Base-by-base conservation (phyloP, 2,888 invertebrate species). In the Chorisops tibialis region DNA sequence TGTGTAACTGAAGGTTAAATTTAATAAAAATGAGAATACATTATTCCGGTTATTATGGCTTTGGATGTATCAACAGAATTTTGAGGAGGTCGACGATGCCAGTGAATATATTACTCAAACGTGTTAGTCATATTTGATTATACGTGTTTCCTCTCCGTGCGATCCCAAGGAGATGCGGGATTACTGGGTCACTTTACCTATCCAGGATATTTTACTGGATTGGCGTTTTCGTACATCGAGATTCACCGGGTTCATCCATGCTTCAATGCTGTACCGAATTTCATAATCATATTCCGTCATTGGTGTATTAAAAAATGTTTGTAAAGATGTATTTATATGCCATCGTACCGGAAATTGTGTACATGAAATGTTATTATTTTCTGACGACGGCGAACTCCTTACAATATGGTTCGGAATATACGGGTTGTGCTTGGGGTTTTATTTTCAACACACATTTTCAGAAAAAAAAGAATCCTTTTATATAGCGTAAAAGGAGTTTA, bases 21-120 rank as follows among this genome's bases (percentile, higher is more conserved):
- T 63, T 63, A 63, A 63, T 63, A 63, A 63, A 56, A 63, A 61
- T 50, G 63, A 45, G 51, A 63, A 61, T 58, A 63, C 61, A 63
- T 63, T 63, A 63, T 63, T 63, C 58, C 63, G 63, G 56, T 63
- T 61, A 63, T 61, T 61, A 63, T 61, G 49, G 61, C 38, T 56
- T 61, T 56, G 45, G 56, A 58, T 50, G 50, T 63, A 61, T 49
- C 63, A 50, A 39, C 39, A 41, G 50, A 63, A 60, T 63, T 63
- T 61, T 58, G 54, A 63, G 43, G 48, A 63, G 61, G 51, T 16
- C 61, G 56, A 60, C 14, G 22, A 56, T 45, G 45, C 24, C 24
- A 35, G 50, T 19, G 19, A 37, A 63, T 61, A 63, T 63, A 63
- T 63, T 61, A 63, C 61, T 49, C 60, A 61, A 61, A 63, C 63